A percentile compares a stretch with the other conserved stretches of the same genome.
Evolutionary conservation across 2,113 vertebrate species (phyloP).

Genomic region (Numenius arquata): DNA sequence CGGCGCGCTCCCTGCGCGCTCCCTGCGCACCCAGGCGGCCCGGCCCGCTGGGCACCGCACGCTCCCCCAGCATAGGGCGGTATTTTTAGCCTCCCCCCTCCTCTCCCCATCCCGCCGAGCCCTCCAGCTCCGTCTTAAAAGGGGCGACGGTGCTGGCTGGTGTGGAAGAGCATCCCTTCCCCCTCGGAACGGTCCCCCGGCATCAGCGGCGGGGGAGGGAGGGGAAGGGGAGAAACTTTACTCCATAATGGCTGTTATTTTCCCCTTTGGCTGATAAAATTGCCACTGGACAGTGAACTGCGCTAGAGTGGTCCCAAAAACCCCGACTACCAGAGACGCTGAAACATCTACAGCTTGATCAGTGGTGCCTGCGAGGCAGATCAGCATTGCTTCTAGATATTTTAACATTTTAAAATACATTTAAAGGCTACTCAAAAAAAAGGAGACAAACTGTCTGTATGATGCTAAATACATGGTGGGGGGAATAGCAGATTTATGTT

Average conservation of each 20-base stretch:
- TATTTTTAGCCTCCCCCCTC: constrained; percentile 25
- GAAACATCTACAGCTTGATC: neutral
- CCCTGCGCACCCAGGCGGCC: neutral
- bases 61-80: neutral
- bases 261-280: neutral
- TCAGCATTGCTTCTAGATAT: accelerated
- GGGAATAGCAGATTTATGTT: neutral
- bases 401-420: neutral
- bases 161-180: neutral
- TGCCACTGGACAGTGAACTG: neutral
- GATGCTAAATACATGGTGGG: neutral
- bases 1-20: constrained; percentile 29
- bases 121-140: neutral
- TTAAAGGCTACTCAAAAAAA: neutral
- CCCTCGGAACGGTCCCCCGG: neutral
- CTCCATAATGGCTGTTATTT: neutral
- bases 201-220: neutral
- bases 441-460: neutral
- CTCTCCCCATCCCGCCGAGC: neutral
- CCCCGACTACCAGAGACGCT: neutral
- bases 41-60: neutral
- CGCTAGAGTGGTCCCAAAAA: neutral
- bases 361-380: neutral
- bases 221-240: neutral
- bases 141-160: neutral